These are phyloP conservation scores for Carettochelys insculpta DNA, from an alignment of 2,113 vertebrate species.

Conservation along the genomic window DNA sequence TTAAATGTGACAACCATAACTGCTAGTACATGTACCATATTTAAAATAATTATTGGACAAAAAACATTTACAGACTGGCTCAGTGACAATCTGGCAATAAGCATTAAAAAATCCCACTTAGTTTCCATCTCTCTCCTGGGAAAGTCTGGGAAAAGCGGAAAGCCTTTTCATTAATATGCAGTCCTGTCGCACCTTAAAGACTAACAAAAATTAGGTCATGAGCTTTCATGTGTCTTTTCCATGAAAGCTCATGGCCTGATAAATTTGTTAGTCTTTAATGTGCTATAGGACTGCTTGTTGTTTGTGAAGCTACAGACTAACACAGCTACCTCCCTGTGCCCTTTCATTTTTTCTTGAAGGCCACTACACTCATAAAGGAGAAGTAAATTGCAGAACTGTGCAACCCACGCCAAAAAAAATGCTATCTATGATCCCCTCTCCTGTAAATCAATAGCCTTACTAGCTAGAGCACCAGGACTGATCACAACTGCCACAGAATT, in stretches of 20 bases:
- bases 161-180: neutral
- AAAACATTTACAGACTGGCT: conserved; percentile 40
- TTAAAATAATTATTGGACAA: conserved; percentile 4
- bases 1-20: neutral
- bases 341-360: neutral
- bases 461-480: neutral
- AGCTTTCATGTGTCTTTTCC: too few species aligned
- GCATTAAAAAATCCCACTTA: conserved; percentile 9
- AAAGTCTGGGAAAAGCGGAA: neutral
- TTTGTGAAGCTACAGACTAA: too few species aligned
- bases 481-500: neutral
- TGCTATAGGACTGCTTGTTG: too few species aligned
- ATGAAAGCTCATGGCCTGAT: too few species aligned
- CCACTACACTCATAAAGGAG: neutral
- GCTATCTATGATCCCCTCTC: neutral
- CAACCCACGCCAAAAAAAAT: neutral
- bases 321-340: too few species aligned
- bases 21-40: neutral
- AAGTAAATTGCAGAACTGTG: neutral
- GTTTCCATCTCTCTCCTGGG: conserved; percentile 12
- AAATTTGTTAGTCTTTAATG: too few species aligned
- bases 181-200: too few species aligned
- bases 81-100: neutral
- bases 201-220: too few species aligned
- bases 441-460: neutral